Conservation (phyloP, 2,888 invertebrate species). For the Calameuta idolon region DNA sequence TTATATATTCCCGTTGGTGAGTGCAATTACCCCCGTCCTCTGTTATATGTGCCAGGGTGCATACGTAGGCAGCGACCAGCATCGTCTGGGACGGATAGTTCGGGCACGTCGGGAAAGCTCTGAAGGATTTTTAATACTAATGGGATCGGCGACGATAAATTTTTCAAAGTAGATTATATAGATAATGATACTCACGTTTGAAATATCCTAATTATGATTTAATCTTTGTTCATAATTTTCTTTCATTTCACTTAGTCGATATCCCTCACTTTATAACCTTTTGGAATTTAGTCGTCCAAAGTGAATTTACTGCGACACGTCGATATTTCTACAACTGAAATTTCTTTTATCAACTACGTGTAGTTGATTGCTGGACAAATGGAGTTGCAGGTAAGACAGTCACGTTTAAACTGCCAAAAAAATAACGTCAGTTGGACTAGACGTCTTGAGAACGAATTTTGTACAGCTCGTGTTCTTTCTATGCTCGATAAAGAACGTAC, state of each 20-base stretch:
- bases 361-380: too few species aligned
- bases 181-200: background rate
- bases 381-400: too few species aligned
- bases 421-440: too few species aligned
- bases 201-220: background rate
- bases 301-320: too few species aligned
- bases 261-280: background rate
- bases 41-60: background rate
- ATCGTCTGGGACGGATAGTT: background rate
- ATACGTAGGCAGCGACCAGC: background rate
- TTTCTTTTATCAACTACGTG: too few species aligned
- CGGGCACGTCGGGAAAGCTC: background rate
- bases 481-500: background rate
- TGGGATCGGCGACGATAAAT: background rate
- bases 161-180: background rate
- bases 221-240: background rate
- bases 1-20: background rate
- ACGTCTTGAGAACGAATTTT: too few species aligned
- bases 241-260: background rate
- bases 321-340: too few species aligned
- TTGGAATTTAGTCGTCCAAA: too few species aligned
- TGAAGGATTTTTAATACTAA: background rate
- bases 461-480: background rate
- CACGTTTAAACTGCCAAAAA: background rate
- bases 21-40: background rate